Conservation (phyloP, 2,888 invertebrate species). For the Ophion obscuratus region DNA sequence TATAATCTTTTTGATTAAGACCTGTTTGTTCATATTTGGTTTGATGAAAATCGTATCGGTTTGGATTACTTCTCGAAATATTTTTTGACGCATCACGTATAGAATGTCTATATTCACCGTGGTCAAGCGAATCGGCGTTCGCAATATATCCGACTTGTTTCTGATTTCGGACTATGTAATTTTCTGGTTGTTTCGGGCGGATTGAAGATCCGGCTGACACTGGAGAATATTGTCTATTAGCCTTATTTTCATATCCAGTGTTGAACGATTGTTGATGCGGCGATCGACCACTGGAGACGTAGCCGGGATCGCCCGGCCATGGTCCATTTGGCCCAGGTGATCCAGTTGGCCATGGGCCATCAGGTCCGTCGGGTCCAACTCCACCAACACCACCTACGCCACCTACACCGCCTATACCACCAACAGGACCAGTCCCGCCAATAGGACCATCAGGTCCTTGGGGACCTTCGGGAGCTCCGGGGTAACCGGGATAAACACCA, state of each 20-base stretch:
- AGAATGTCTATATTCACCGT: background rate
- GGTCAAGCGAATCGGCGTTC: background rate
- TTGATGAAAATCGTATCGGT: background rate
- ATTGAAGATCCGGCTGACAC: conserved; percentile 52
- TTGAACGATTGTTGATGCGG: background rate
- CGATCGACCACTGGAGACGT: conserved; percentile 66
- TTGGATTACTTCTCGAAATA: conserved; percentile 2
- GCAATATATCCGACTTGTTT: conserved; percentile 12
- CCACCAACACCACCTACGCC: conserved; percentile 76
- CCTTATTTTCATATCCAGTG: conserved; percentile 1
- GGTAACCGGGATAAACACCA: conserved; percentile 58
- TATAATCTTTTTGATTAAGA: background rate
- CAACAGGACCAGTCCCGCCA: conserved; percentile 70
- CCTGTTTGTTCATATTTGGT: background rate
- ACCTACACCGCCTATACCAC: conserved; percentile 72
- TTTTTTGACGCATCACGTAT: background rate
- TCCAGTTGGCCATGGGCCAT: conserved; percentile 79
- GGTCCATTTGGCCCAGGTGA: conserved; percentile 80
- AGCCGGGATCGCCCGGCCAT: conserved; percentile 81
- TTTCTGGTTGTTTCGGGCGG: conserved; percentile 22
- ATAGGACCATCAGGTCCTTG: conserved; percentile 69
- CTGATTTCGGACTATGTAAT: background rate
- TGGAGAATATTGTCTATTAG: conserved; percentile 48
- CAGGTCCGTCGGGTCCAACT: conserved; percentile 74
- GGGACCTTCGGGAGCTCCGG: conserved; percentile 68